These are phyloP conservation scores for Apteryx owenii DNA, from an alignment of 2,113 vertebrate species.

Conservation along the genomic window DNA sequence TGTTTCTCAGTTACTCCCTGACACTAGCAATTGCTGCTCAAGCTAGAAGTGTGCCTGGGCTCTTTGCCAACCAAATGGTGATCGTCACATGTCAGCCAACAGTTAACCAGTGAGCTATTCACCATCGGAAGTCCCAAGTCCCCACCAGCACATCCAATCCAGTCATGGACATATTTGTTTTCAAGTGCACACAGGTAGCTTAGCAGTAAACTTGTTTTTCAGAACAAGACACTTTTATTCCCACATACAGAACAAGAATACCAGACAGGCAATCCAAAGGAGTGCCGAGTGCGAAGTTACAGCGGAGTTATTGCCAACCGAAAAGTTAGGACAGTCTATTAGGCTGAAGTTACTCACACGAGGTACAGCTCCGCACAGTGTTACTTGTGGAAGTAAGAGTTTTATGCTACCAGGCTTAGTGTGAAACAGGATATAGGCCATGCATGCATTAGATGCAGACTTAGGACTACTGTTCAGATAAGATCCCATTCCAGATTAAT, in stretches of 20 bases:
- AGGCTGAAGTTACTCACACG: not conserved
- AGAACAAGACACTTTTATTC: accelerated
- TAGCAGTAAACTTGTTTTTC: not conserved
- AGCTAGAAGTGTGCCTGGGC: not conserved
- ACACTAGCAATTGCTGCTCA: not conserved
- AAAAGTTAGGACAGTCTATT: not conserved
- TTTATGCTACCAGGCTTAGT: not conserved
- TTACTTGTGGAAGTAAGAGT: not conserved
- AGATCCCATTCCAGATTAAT: not conserved
- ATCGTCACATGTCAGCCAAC: not conserved
- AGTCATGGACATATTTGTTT: accelerated
- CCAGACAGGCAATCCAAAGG: accelerated
- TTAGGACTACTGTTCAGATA: not conserved
- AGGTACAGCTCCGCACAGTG: not conserved
- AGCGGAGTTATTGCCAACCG: not conserved
- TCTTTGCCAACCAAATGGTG: not conserved
- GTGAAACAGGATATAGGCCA: not conserved
- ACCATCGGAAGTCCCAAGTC: not conserved
- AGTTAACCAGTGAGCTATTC: not conserved
- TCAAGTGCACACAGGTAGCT: accelerated
- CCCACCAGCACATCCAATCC: not conserved
- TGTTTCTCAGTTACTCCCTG: not conserved
- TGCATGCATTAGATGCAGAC: not conserved
- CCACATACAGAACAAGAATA: accelerated
- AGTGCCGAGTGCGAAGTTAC: accelerated